Evolutionary conservation across 2,113 vertebrate genomes (phyloP).

Genomic region (Ptychochromis oligacanthus): DNA sequence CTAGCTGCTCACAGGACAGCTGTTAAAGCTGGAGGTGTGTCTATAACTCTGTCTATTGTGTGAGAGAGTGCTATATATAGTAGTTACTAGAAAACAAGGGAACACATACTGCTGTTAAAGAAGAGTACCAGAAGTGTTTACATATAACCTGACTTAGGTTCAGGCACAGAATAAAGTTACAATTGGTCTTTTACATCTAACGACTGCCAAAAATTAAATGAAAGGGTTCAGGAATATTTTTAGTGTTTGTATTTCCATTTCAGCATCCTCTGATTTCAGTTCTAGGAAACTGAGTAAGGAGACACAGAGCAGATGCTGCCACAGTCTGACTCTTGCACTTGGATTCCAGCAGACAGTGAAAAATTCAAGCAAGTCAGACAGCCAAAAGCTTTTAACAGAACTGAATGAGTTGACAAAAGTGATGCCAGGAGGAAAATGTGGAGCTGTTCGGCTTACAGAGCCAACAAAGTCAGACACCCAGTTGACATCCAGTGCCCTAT

Average conservation of each 20-base stretch:
- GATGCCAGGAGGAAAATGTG: constrained; percentile 23
- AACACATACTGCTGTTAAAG: background rate
- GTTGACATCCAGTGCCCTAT: background rate
- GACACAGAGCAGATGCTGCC: background rate
- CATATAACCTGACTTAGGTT: background rate
- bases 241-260: background rate
- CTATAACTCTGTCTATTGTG: background rate
- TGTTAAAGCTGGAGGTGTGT: constrained; percentile 8
- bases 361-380: constrained; percentile 12
- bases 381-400: constrained; percentile 18
- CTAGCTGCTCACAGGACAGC: background rate
- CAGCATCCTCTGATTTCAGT: background rate
- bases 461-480: constrained; percentile 4
- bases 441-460: constrained; percentile 1
- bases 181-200: background rate
- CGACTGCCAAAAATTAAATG: background rate
- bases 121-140: background rate
- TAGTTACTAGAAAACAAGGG: constrained; percentile 3
- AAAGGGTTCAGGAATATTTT: background rate
- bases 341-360: constrained; percentile 11
- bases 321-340: background rate
- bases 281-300: background rate
- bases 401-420: background rate
- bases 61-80: background rate
- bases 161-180: background rate